Base-by-base conservation (phyloP, 1,140 invertebrate species). In the Drosophila bocki region DNA sequence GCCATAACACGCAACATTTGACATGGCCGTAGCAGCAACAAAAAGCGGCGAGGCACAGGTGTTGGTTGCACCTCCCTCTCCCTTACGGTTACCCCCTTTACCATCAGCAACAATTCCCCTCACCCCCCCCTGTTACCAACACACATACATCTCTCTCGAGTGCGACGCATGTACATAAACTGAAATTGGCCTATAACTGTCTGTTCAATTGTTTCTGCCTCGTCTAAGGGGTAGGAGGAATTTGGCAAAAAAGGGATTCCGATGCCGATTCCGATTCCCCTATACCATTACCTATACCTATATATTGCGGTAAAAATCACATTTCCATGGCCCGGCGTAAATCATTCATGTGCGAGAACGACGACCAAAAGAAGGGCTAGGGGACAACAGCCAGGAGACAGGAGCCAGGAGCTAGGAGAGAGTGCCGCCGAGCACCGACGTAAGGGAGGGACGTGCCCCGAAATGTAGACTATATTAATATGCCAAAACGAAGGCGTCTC, bases 221-320 rank as follows among this genome's bases (percentile, higher is more conserved):
- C 61, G 29, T 51, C 50, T 33, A 41, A 19, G 19, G 32, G 61
- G 47, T 29, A n/a, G 13, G 74, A 32, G 62, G 22, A 29, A 56
- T 32, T 32, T 74, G 45, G 54, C 33, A n/a, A 42, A 29, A 29
- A 64, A 57, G 48, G 68, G 64, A 33, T 7, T 32, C 7, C 47
- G 9, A 29, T 15, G 37, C 3, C 47, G n/a, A 59, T 44, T 51
- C 63, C 48, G 33, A 39, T 58, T 11, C 61, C 61, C 61, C 61
- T 60, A 65, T 53, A 44, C 67, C 67, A 32, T 29, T 54, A 45
- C 37, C 57, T 56, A 42, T 79, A 83, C 83, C 80, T 87, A 87
- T 82, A 87, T 88, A 88, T 90, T 88, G 84, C 84, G 84, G 84
- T 88, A 88, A 90, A 88, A 88, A 90, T 88, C 86, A 90, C 81